phyloP scores from a whole-genome alignment of 2,888 invertebrate genomes.

The Athrips mouffetella region DNA sequence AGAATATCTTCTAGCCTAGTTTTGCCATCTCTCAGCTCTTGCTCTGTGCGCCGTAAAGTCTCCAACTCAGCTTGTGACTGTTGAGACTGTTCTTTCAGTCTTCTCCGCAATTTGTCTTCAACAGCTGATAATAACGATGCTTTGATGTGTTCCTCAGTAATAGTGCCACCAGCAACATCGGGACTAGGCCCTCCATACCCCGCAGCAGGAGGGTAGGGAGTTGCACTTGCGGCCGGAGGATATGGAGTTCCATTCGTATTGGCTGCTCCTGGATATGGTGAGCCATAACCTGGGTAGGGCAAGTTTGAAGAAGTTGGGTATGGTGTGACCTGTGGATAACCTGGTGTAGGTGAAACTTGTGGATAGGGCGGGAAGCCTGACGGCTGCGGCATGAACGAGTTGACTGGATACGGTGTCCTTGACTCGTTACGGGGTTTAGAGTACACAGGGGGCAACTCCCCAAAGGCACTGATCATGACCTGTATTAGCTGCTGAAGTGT shows the following conservation, averaged over 20 bases:
- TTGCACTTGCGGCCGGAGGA: slow-evolving; percentile 40
- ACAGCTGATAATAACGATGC: slow-evolving; percentile 96
- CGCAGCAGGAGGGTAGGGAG: slow-evolving; percentile 51
- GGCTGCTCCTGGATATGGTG: slow-evolving; percentile 55
- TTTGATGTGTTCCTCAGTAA: slow-evolving; percentile 96
- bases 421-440: slow-evolving; percentile 81
- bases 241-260: slow-evolving; percentile 54
- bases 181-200: slow-evolving; percentile 45
- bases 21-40: slow-evolving; percentile 91
- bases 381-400: slow-evolving; percentile 65
- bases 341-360: slow-evolving; percentile 44
- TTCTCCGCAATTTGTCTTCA: slow-evolving; percentile 93
- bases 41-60: slow-evolving; percentile 90
- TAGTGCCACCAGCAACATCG: slow-evolving; percentile 84
- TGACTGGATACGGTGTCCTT: slow-evolving; percentile 80
- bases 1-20: slow-evolving; percentile 88
- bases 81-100: slow-evolving; percentile 92
- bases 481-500: slow-evolving; percentile 93
- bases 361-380: slow-evolving; percentile 64
- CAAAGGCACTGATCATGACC: slow-evolving; percentile 94
- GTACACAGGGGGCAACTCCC: slow-evolving; percentile 96
- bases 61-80: slow-evolving; percentile 95
- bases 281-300: slow-evolving; percentile 74
- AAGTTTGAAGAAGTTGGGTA: slow-evolving; percentile 61
- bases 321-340: slow-evolving; percentile 60